phyloP scores from a whole-genome alignment of 1,140 invertebrate genomes.

The Lucilia cuprina region DNA sequence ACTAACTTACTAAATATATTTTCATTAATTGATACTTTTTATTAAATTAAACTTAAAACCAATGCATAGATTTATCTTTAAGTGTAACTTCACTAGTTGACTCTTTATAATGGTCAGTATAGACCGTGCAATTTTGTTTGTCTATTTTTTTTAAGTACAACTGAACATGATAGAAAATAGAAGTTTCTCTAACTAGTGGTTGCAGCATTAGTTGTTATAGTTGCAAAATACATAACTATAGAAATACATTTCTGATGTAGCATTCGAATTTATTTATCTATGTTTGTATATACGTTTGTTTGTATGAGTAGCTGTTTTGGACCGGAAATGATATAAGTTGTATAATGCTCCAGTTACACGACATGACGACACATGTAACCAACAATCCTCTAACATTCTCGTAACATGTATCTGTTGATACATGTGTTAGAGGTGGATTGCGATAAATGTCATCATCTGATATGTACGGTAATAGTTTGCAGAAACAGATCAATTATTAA shows the following conservation, averaged over 20 bases:
- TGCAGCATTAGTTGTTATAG: background rate
- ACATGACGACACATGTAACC: conserved; percentile 3
- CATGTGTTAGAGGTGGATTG: background rate
- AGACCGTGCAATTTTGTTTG: background rate
- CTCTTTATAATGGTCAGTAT: background rate
- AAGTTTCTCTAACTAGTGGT: background rate
- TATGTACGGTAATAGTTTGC: conserved; percentile 24
- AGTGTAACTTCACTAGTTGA: background rate
- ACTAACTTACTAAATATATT: too few species aligned
- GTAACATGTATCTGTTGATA: background rate
- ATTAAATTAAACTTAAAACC: too few species aligned
- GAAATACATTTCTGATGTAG: background rate
- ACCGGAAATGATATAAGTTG: conserved; percentile 25
- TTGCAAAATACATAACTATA: background rate
- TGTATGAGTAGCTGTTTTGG: background rate
- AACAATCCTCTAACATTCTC: background rate
- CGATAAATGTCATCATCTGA: conserved; percentile 17
- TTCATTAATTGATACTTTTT: too few species aligned
- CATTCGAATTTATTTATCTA: background rate
- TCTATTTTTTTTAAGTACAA: background rate
- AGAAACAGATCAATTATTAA: conserved; percentile 22
- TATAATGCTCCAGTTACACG: background rate
- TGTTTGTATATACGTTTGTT: background rate
- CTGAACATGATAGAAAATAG: background rate
- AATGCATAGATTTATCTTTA: background rate